Base-by-base conservation (phyloP, 92 coral and sea anemone species). In the Bergia puertoricense region DNA sequence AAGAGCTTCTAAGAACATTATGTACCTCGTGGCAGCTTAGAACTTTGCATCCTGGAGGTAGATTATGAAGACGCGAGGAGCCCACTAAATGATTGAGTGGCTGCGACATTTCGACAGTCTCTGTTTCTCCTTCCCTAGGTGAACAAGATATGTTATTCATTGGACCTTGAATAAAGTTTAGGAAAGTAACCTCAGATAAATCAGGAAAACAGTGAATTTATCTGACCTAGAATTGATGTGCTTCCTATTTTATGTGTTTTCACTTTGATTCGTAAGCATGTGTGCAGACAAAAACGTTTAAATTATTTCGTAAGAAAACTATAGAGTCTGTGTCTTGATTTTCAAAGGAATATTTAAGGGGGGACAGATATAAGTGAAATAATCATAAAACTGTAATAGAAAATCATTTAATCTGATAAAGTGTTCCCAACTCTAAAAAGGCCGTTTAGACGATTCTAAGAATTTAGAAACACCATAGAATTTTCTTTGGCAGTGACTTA, bases 41-140 rank as follows among this genome's bases (percentile, higher is more conserved):
- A 76, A 88, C 91, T 85, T 94, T 94, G 86, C 94, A 95, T 51
- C 98, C 98, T 5, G 98, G 98, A 8, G 98, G 98, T 73, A 95
- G 95, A 71, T 90, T 91, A 20, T 93, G 93, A 62, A 90, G 71
- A 39, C 89, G 93, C 15, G 78, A 9, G 1, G 87, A 46, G 76
- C 74, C 87, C 54, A 93, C 92, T 6, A 91, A 44, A 65, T 30
- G 85, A 43, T 37, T 62, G 67, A 69, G 44, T 20, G 79, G 79
- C 20, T 69, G 87, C 40, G 87, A 71, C 87, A 84, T 84, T 50
- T 37, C 72, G 44, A 36, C 23, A 23, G 11, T 9, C 65, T 50
- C 9, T 66, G 8, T 15, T 6, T 2, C 6, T 4, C 62, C 76
- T 40, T 41, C 22, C 57, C 57, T 82, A 73, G 4, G 41, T 44